Evolutionary conservation across 2,797 vertebrate species (phyloP).

Genomic region (Echeneis naucrates): DNA sequence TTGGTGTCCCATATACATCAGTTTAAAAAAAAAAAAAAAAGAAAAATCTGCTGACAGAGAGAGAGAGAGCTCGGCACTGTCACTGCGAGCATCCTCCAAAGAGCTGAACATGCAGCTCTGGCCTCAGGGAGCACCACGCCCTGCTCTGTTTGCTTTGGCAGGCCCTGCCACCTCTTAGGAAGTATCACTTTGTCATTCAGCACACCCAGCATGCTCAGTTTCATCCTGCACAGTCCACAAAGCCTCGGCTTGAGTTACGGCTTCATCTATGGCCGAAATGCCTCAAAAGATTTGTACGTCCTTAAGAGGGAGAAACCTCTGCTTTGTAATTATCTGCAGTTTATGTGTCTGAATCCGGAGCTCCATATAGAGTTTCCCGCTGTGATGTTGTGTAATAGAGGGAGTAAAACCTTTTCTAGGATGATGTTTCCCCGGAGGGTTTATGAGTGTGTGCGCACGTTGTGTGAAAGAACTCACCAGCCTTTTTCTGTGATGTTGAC

Average conservation of each 20-base stretch:
- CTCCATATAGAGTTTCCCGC: slow-evolving; percentile 13
- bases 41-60: slow-evolving; percentile 78
- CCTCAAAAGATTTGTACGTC: slow-evolving; percentile 44
- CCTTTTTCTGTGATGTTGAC: slow-evolving; percentile 78
- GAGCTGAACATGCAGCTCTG: slow-evolving; percentile 79
- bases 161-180: slow-evolving; percentile 69
- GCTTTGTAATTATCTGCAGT: slow-evolving; percentile 49
- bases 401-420: slow-evolving; percentile 40
- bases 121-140: slow-evolving; percentile 69
- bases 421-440: slow-evolving; percentile 19
- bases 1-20: slow-evolving; percentile 65
- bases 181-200: slow-evolving; percentile 81
- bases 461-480: slow-evolving; percentile 56
- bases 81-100: slow-evolving; percentile 73
- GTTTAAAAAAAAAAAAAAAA: too few species aligned
- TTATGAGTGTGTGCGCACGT: slow-evolving; percentile 25
- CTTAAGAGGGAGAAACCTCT: slow-evolving; percentile 33
- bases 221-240: slow-evolving; percentile 47
- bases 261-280: slow-evolving; percentile 43
- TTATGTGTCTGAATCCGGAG: slow-evolving; percentile 47
- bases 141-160: slow-evolving; percentile 78
- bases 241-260: slow-evolving; percentile 49
- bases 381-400: slow-evolving; percentile 35
- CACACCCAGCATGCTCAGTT: slow-evolving; percentile 54
- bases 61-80: slow-evolving; percentile 61